phyloP scores from a whole-genome alignment of 2,888 invertebrate species.

The Drosophila pseudotalamancana region DNA sequence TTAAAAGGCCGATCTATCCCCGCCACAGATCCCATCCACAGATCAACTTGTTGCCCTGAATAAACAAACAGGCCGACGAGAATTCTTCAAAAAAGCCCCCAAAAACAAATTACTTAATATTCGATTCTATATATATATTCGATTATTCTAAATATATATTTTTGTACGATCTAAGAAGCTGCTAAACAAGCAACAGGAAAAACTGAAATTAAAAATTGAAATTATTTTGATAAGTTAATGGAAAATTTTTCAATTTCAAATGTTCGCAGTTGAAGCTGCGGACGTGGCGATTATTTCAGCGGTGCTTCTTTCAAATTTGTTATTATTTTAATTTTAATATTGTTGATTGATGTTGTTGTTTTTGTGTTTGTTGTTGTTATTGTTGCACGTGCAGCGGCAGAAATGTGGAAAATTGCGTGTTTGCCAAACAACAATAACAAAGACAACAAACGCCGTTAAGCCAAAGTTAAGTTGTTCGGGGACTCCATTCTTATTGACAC shows the following conservation, averaged over 20 bases:
- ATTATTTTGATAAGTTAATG: conserved; percentile 68
- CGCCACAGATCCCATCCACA: conserved; percentile 23
- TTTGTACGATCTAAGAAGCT: conserved; percentile 18
- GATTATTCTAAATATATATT: conserved; percentile 8
- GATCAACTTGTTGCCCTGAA: conserved; percentile 69
- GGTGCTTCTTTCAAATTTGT: conserved; percentile 57
- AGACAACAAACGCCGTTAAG: conserved; percentile 34
- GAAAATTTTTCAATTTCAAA: conserved; percentile 56
- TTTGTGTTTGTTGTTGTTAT: conserved; percentile 9
- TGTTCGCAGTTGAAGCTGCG: neutral
- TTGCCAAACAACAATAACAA: conserved; percentile 62
- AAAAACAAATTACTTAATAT: conserved; percentile 62
- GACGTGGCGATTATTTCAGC: conserved; percentile 37
- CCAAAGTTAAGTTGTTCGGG: conserved; percentile 43
- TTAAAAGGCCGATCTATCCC: conserved; percentile 47
- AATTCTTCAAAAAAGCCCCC: conserved; percentile 1
- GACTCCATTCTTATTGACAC: conserved; percentile 47
- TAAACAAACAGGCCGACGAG: conserved; percentile 62
- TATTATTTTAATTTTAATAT: conserved; percentile 74
- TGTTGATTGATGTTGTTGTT: conserved; percentile 56
- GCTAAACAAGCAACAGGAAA: conserved; percentile 23
- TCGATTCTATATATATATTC: conserved; percentile 13
- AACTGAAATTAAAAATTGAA: conserved; percentile 40
- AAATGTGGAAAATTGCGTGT: conserved; percentile 69
- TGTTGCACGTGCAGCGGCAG: conserved; percentile 65